Conservation (phyloP, 64 coral and sea anemone genomes). For the Cladopsammia gracilis region DNA sequence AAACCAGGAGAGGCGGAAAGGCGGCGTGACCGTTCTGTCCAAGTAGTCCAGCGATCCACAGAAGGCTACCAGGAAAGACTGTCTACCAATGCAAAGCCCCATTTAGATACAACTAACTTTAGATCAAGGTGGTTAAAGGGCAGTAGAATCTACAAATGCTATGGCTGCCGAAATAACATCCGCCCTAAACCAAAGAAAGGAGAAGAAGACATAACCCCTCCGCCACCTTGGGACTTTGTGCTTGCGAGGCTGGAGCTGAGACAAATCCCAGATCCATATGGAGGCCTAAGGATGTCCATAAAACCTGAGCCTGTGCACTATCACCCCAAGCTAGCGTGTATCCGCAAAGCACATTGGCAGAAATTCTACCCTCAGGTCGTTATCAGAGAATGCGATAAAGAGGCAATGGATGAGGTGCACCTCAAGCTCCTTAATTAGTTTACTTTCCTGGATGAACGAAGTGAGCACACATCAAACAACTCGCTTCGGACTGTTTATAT, state of each 20-base stretch:
- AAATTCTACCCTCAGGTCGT: neutral
- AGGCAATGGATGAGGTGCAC: neutral
- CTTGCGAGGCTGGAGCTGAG: constrained; percentile 15
- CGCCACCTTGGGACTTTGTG: constrained; percentile 36
- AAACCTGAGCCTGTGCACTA: neutral
- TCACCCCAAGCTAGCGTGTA: neutral
- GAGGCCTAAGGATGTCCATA: neutral
- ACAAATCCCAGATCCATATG: constrained; percentile 4
- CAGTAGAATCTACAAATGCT: constrained; percentile 1
- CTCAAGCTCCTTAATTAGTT: neutral
- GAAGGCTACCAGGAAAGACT: neutral
- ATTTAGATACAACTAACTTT: constrained; percentile 24
- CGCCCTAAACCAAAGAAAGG: constrained; percentile 18
- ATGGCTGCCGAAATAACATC: constrained; percentile 19
- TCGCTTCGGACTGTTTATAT: neutral
- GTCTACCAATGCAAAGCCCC: neutral
- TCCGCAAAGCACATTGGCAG: neutral
- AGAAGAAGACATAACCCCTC: neutral
- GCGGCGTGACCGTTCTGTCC: too few relatives aligned
- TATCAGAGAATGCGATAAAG: neutral
- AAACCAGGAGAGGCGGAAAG: too few relatives aligned
- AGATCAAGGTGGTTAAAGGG: constrained; percentile 34
- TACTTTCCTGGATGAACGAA: neutral
- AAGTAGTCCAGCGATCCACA: too few relatives aligned
- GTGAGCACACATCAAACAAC: constrained; percentile 2